These are phyloP conservation scores for Eumaeus atala DNA, from an alignment of 1,140 invertebrate genomes.

Conservation along the genomic window DNA sequence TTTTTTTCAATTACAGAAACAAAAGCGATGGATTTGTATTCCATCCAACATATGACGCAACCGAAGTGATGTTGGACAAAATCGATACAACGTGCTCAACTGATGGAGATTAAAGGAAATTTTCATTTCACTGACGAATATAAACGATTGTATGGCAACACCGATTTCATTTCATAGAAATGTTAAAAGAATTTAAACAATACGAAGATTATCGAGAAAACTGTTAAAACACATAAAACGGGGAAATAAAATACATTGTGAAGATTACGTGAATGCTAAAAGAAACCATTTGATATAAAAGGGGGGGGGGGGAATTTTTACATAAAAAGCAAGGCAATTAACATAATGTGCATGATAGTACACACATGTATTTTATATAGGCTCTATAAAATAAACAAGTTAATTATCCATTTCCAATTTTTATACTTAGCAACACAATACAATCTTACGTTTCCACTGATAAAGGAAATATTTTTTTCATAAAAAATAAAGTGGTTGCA, in stretches of 20 bases:
- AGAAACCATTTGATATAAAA: too few relatives aligned
- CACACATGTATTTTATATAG: too few relatives aligned
- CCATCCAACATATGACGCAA: conserved; percentile 1
- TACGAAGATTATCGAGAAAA: too few relatives aligned
- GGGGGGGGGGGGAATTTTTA: too few relatives aligned
- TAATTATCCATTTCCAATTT: not conserved
- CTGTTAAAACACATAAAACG: too few relatives aligned
- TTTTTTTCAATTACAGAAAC: not conserved
- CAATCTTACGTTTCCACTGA: not conserved
- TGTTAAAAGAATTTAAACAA: too few relatives aligned
- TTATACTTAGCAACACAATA: not conserved
- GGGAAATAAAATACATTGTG: too few relatives aligned
- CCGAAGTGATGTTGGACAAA: not conserved
- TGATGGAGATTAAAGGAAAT: conserved; percentile 1
- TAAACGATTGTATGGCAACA: too few relatives aligned
- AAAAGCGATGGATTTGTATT: not conserved
- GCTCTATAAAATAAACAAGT: not conserved
- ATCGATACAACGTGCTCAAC: conserved; percentile 3
- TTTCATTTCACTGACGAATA: too few relatives aligned
- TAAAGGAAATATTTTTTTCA: not conserved
- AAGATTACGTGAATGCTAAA: too few relatives aligned
- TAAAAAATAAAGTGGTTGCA: not conserved
- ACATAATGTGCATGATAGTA: too few relatives aligned
- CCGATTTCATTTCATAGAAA: not conserved
- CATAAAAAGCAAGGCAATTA: too few relatives aligned